These are phyloP conservation scores for Poeciliopsis infans DNA, from an alignment of 2,797 vertebrate genomes.

Conservation along the genomic window DNA sequence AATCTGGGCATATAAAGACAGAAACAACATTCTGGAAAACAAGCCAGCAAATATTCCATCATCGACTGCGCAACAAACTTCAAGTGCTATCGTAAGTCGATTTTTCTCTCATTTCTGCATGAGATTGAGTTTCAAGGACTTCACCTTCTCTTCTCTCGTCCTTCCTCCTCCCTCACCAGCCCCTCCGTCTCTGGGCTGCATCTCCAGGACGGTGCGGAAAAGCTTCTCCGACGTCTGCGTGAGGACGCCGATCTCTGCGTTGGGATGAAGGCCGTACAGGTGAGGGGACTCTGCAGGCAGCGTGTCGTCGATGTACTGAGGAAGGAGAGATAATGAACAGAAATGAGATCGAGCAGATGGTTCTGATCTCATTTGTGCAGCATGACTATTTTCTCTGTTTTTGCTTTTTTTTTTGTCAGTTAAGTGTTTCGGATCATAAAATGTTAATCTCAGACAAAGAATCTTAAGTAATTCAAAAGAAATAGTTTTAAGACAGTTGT, in stretches of 20 bases:
- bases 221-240: conserved; percentile 92
- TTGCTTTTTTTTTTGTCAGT: not conserved
- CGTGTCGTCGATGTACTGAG: conserved; percentile 88
- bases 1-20: not conserved
- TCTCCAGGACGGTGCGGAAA: conserved; percentile 88
- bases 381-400: not conserved
- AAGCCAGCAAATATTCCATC: not conserved
- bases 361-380: not conserved
- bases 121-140: not conserved
- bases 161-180: conserved; percentile 68
- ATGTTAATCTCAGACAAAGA: not conserved
- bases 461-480: no score
- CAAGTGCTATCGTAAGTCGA: not conserved
- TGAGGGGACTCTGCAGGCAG: conserved; percentile 91
- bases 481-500: no score
- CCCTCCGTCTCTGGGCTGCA: conserved; percentile 87
- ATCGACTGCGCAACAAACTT: not conserved
- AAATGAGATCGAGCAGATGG: not conserved
- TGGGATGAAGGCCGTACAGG: conserved; percentile 94
- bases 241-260: conserved; percentile 94
- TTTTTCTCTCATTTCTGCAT: not conserved
- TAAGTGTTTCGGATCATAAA: not conserved
- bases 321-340: conserved; percentile 7
- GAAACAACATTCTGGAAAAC: not conserved
- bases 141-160: conserved; percentile 88